Evolutionary conservation across 2,888 invertebrate species (phyloP), one percentile per base, ranked within the genome.

Genomic region (Ichneumoninae sp.): DNA sequence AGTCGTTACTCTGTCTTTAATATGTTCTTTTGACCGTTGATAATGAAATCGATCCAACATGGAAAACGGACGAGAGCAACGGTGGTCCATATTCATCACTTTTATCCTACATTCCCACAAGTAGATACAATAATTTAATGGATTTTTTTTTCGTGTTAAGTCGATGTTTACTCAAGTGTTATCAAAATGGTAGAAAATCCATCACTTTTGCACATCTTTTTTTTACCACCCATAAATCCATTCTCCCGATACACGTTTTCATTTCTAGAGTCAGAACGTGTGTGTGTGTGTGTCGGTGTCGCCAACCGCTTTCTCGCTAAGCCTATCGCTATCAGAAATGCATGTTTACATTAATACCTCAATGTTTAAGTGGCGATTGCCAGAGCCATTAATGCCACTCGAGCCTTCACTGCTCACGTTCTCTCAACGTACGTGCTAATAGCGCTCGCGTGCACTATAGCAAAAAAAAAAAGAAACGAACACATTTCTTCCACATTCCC

Each of bases 281-380:
- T 16, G 3, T 10, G 40, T 10, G 40, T 13, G 44, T 44, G 13
- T 13, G 44, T 47, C 0, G 16, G 44, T 47, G 44, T 47, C 44
- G 0, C 73, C 33, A 19, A 10, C 68, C 33, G 80, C 74, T 74
- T 52, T 50, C 74, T 54, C 71, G 87, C 86, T 87, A 89, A 89
- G 90, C 90, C 90, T 93, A 93, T 93, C 93, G 93, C 92, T 93
- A 93, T 93, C 93, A 91, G 92, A 91, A 82, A 92, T 93, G 92
- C 93, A 92, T 93, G 85, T 93, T 93, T 93, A 93, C 93, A 93
- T 93, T 93, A 93, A 93, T 93, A 93, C 93, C 90, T 90, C 89
- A 91, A 92, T 92, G 92, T 93, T 93, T 92, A 90, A 92, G 91
- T 91, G 90, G 92, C 92, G 92, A 92, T 92, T 91, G 92, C 92